phyloP scores from a whole-genome alignment of 1,140 invertebrate genomes.

The Apis dorsata region DNA sequence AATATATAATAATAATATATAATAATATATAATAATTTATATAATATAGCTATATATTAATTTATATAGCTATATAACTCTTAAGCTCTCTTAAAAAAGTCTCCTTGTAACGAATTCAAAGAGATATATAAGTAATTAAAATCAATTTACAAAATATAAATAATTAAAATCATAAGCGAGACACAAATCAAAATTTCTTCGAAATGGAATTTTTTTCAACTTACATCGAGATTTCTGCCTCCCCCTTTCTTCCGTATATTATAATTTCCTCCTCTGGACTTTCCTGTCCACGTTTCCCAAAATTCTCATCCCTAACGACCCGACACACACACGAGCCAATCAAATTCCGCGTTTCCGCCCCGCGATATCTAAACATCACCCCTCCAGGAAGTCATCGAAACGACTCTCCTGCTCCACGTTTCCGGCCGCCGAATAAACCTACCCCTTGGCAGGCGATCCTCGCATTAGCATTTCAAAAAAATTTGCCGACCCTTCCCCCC shows the following conservation, averaged over 20 bases:
- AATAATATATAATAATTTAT: too few relatives aligned
- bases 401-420: background rate
- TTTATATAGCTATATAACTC: too few relatives aligned
- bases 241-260: background rate
- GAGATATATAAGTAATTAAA: too few relatives aligned
- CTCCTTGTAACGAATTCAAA: too few relatives aligned
- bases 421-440: constrained; percentile 17
- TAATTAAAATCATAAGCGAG: too few relatives aligned
- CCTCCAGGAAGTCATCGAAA: constrained; percentile 11
- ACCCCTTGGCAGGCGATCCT: constrained; percentile 10
- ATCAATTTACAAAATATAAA: too few relatives aligned
- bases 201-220: constrained; percentile 3
- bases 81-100: too few relatives aligned
- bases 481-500: constrained; percentile 2
- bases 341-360: constrained; percentile 3
- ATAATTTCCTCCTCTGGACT: background rate
- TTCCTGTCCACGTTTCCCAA: constrained; percentile 1
- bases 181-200: background rate
- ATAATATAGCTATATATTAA: too few relatives aligned
- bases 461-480: constrained; percentile 40
- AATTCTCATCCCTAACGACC: constrained; percentile 25
- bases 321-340: background rate
- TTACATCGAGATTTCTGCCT: background rate
- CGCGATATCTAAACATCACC: constrained; percentile 22
- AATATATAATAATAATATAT: too few relatives aligned